Base-by-base conservation (phyloP, 2,113 vertebrate genomes). In the Sylvilagus bachmani region DNA sequence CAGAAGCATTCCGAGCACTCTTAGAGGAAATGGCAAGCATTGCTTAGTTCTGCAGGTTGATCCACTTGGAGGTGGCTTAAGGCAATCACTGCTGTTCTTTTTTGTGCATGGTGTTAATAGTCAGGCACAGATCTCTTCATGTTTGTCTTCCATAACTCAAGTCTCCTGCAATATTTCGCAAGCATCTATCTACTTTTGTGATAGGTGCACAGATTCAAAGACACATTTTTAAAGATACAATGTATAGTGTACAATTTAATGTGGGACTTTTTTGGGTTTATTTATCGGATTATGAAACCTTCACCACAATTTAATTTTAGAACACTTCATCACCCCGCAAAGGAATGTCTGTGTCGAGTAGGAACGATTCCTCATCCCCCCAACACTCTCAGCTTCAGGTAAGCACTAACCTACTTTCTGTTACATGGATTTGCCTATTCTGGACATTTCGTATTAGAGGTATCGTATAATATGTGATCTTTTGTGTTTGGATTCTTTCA, bases 341-440 rank as follows among this genome's bases (percentile, higher is more conserved):
- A 38, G 61, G 73, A 83, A 89, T 61, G 12, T 25, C 33, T 3
- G 3, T 74, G n/a, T 7, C 10, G 17, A 64, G 64, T 44, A 82
- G 61, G 64, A 69, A 36, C 86, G 61, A n/a, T n/a, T 82, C 31
- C 38, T 9, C 49, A 64, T n/a, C 53, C 22, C 38, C 19, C 12
- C n/a, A 51, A 64, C 7, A 67, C 2, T 10, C 22, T 31, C 17
- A 64, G 58, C 19, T 55, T 25, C 2, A 73, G 81, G 82, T 51
- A 87, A 73, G 44, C 27, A n/a, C 55, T 58, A 33, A 86, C 88
- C 70, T 89, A 69, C 70, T 79, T 79, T 79, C 82, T 62, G 6
- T 90, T 67, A 33, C 36, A 53, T 87, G n/a, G 22, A 90, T 87
- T 87, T 96, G 33, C 27, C 89, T 90, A 33, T 78, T 86, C 55